Percentiles rank a stretch among this genome's conserved stretches.
Conservation (phyloP, 2,888 invertebrate genomes). For the Nomada lathburiana region DNA sequence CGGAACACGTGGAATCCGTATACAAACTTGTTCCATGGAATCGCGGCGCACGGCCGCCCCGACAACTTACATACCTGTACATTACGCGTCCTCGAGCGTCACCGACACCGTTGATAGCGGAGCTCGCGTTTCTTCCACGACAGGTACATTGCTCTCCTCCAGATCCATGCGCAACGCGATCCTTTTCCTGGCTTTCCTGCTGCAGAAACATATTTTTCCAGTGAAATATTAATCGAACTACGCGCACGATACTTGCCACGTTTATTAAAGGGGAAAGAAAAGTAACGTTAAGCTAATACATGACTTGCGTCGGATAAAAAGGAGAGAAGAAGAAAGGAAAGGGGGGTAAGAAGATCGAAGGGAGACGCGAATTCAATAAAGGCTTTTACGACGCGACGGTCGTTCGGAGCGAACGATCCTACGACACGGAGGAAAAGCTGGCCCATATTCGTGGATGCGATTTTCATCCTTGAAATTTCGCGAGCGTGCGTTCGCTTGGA, state of each 20-base stretch:
- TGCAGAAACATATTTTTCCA: conserved; percentile 17
- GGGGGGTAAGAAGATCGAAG: neutral
- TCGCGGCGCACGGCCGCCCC: conserved; percentile 8
- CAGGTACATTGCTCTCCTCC: conserved; percentile 65
- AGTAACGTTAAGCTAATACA: conserved; percentile 6
- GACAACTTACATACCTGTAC: conserved; percentile 67
- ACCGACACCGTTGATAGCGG: conserved; percentile 65
- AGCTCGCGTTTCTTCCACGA: conserved; percentile 62
- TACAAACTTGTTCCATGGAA: conserved; percentile 4
- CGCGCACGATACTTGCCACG: neutral
- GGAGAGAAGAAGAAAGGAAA: neutral
- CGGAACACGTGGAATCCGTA: neutral
- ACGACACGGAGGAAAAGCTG: conserved; percentile 25
- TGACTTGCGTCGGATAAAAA: conserved; percentile 10
- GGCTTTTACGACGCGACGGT: conserved; percentile 49
- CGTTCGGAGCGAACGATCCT: conserved; percentile 46
- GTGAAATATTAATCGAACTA: neutral
- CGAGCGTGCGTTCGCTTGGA: neutral
- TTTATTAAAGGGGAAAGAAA: neutral
- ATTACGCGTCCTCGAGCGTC: conserved; percentile 71
- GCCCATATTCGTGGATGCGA: conserved; percentile 25
- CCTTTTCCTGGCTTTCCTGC: conserved; percentile 38
- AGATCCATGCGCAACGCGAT: conserved; percentile 61
- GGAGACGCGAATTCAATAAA: conserved; percentile 52
- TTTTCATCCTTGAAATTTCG: conserved; percentile 23